A percentile compares a stretch with the other conserved stretches of the same genome.
Evolutionary conservation across 1,140 invertebrate genomes (phyloP).

Genomic region (Drosophila pachea): DNA sequence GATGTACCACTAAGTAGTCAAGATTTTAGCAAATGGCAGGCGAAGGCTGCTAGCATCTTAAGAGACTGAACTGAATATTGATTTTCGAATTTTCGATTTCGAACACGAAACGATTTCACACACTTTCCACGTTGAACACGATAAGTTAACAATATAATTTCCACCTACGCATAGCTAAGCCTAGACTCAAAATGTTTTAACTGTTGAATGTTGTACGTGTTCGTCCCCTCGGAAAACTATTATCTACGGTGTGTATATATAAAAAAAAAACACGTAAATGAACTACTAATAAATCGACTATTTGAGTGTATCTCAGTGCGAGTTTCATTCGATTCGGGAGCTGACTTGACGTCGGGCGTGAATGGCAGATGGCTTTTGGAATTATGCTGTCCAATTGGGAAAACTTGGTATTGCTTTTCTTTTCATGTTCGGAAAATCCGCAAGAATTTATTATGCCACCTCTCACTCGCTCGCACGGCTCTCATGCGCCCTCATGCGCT

Average conservation of each 20-base stretch:
- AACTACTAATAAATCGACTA: conserved; percentile 60
- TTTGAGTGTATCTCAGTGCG: conserved; percentile 51
- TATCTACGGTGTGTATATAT: conserved; percentile 14
- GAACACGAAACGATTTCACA: background rate
- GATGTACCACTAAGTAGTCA: conserved; percentile 35
- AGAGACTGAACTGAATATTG: conserved; percentile 68
- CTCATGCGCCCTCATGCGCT: background rate
- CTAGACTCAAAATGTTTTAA: conserved; percentile 39
- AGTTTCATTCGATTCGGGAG: background rate
- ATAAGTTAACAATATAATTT: conserved; percentile 23
- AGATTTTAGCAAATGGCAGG: conserved; percentile 58
- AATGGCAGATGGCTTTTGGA: no score
- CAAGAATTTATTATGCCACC: conserved; percentile 10
- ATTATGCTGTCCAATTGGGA: no score
- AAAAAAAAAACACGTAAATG: conserved; percentile 22
- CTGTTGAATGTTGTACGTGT: conserved; percentile 57
- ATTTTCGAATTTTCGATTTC: conserved; percentile 36
- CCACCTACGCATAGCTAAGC: conserved; percentile 18
- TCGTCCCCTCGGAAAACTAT: background rate
- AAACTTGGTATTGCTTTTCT: background rate
- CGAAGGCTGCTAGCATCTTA: conserved; percentile 56
- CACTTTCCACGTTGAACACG: conserved; percentile 5
- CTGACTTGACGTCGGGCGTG: background rate
- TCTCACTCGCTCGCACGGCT: no score
- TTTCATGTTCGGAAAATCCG: conserved; percentile 1